Conservation (phyloP, 23 tunicate genomes). For the Diplosoma virens region DNA sequence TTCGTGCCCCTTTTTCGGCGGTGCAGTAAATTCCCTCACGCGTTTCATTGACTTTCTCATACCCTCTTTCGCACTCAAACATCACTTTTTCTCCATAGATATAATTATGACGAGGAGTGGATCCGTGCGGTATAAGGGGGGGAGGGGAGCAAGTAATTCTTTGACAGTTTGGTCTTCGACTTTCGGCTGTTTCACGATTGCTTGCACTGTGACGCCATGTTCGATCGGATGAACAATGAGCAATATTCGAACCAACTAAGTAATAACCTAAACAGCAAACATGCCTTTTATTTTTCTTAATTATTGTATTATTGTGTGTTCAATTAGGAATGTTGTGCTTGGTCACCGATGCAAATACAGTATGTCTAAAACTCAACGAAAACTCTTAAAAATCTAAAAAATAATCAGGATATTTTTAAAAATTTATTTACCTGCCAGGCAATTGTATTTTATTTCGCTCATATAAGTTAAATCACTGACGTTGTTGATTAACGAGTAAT, state of each 20-base stretch:
- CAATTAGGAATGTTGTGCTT: no score
- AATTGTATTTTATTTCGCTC: constrained; percentile 42
- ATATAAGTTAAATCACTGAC: constrained; percentile 13
- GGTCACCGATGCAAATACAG: no score
- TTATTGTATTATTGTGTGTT: no score
- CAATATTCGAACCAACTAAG: constrained; percentile 15
- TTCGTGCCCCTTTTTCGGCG: constrained; percentile 30
- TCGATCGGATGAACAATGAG: constrained; percentile 46
- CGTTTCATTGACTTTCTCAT: constrained; percentile 22
- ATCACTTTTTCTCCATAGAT: constrained; percentile 49
- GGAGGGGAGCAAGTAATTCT: constrained; percentile 20
- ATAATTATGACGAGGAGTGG: neutral
- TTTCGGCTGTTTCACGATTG: neutral
- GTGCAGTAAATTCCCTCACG: constrained; percentile 24
- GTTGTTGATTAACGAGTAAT: constrained; percentile 18
- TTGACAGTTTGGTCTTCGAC: constrained; percentile 16
- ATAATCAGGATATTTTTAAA: no score
- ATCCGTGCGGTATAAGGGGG: constrained; percentile 26
- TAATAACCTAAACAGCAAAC: constrained; percentile 45
- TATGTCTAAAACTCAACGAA: no score
- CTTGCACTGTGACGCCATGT: constrained; percentile 28
- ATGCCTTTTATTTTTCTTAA: no score
- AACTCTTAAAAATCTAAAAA: no score
- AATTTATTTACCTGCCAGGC: constrained; percentile 54
- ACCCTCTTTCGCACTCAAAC: constrained; percentile 41